Conservation (phyloP, 2,797 vertebrate species). For the Picus viridis region DNA sequence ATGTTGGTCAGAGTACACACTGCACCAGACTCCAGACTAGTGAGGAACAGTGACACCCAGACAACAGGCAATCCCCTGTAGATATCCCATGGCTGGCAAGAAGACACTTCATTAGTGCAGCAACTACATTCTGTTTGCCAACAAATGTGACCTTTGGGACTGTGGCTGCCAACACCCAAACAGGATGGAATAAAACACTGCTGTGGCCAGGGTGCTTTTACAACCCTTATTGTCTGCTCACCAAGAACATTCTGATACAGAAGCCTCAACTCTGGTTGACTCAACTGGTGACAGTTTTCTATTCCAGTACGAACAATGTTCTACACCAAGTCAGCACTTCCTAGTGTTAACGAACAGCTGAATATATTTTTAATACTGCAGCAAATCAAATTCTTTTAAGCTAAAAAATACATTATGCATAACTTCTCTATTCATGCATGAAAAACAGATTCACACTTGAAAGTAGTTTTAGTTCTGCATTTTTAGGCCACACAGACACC, state of each 20-base stretch:
- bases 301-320: not conserved
- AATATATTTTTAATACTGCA: not conserved
- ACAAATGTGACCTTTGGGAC: not conserved
- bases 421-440: not conserved
- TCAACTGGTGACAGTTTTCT: not conserved
- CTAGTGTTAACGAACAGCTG: not conserved
- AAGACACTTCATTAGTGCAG: not conserved
- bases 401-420: not conserved
- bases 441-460: not conserved
- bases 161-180: not conserved
- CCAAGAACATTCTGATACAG: not conserved
- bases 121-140: not conserved
- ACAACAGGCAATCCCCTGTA: not conserved
- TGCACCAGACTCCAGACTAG: not conserved
- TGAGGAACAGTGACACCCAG: not conserved
- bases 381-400: not conserved
- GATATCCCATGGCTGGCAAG: not conserved
- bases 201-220: not conserved
- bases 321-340: not conserved
- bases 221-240: not conserved
- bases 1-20: not conserved
- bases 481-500: not conserved
- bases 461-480: not conserved
- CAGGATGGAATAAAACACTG: not conserved
- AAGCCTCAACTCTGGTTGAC: not conserved